phyloP scores from a whole-genome alignment of 2,888 invertebrate species.

The Sceliomorpha sp. region DNA sequence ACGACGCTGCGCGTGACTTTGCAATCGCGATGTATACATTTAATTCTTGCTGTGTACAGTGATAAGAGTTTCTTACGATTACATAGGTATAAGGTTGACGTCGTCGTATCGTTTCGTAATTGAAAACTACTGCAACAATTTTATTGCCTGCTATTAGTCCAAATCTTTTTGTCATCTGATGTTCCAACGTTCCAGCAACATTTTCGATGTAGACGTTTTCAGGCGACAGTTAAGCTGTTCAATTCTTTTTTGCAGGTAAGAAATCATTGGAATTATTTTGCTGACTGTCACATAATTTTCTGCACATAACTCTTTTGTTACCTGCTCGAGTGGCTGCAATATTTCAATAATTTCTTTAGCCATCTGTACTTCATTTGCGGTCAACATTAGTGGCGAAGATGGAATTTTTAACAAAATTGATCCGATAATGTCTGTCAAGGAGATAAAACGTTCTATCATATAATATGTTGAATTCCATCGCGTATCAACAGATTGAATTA shows the following conservation, averaged over 20 bases:
- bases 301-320: slow-evolving; percentile 60
- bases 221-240: not conserved
- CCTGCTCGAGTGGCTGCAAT: slow-evolving; percentile 59
- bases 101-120: no score
- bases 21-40: no score
- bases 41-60: no score
- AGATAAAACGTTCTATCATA: slow-evolving; percentile 54
- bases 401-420: slow-evolving; percentile 56
- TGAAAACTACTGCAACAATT: slow-evolving; percentile 17
- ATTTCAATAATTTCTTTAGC: slow-evolving; percentile 56
- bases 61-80: no score
- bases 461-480: slow-evolving; percentile 55
- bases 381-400: slow-evolving; percentile 40
- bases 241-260: slow-evolving; percentile 39
- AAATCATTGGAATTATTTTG: slow-evolving; percentile 42
- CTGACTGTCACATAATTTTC: slow-evolving; percentile 57
- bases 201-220: not conserved
- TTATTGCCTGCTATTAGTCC: slow-evolving; percentile 10
- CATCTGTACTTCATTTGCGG: slow-evolving; percentile 49
- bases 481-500: slow-evolving; percentile 52
- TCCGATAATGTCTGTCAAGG: slow-evolving; percentile 49
- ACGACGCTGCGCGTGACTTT: no score
- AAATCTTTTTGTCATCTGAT: slow-evolving; percentile 24
- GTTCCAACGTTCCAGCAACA: not conserved
- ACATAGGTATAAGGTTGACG: no score